A percentile compares a stretch with the other conserved stretches of the same genome.
Conservation (phyloP, 2,113 vertebrate species). For the Dasypus novemcinctus region DNA sequence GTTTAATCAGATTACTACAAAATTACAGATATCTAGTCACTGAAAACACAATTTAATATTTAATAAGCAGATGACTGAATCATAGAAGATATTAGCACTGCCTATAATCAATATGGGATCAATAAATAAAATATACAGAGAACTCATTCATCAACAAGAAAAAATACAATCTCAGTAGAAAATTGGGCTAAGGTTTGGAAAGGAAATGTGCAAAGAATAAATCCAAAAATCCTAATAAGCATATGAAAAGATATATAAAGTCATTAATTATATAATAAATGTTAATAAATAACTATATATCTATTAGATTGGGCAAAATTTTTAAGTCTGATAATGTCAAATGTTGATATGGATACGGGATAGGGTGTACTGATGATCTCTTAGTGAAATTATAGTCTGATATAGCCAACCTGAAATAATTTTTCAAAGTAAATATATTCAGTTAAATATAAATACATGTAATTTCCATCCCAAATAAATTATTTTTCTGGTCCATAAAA, state of each 20-base stretch:
- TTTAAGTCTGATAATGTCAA: neutral
- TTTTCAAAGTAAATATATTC: neutral
- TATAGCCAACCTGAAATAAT: neutral
- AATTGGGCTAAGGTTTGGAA: neutral
- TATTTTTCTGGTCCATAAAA: neutral
- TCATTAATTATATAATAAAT: neutral
- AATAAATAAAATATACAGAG: neutral
- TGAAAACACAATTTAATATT: neutral
- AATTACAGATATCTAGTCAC: neutral
- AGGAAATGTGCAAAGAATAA: neutral
- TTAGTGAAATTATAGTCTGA: neutral
- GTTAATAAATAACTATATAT: neutral
- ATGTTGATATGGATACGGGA: neutral
- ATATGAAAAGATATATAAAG: neutral
- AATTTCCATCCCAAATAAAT: neutral
- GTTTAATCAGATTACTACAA: neutral
- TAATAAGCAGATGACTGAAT: neutral
- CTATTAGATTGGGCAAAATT: neutral
- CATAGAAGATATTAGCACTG: neutral
- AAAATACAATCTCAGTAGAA: neutral
- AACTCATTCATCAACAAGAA: neutral
- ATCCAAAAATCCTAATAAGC: neutral
- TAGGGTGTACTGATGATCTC: neutral
- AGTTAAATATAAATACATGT: neutral
- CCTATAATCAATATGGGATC: neutral